Percentiles rank a stretch among this genome's conserved stretches.
phyloP scores from a whole-genome alignment of 2,113 vertebrate genomes.

The Hypanus sabinus region DNA sequence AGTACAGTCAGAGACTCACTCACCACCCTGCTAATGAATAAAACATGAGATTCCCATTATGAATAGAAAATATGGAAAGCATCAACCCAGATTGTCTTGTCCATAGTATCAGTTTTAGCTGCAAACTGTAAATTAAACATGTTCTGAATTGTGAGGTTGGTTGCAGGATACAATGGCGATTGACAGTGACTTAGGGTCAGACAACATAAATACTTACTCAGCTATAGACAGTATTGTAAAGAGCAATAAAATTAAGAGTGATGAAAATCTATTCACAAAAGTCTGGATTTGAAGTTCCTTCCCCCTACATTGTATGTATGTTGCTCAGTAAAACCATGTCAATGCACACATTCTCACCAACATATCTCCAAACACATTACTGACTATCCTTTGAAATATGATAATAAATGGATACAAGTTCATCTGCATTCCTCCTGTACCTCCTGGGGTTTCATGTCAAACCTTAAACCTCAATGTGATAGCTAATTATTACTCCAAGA shows the following conservation, averaged over 20 bases:
- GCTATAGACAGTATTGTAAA: not conserved
- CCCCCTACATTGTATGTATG: not conserved
- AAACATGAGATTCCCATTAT: no score
- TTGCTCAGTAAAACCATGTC: not conserved
- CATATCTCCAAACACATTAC: not conserved
- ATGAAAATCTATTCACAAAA: not conserved
- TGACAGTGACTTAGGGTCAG: not conserved
- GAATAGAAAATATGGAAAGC: not conserved
- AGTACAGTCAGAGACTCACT: not conserved
- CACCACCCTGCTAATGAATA: not conserved
- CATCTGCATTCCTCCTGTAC: not conserved
- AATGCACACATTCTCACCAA: no score
- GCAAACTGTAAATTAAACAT: not conserved
- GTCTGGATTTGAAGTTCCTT: not conserved
- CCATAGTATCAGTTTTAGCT: not conserved
- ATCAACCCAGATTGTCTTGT: not conserved
- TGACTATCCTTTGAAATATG: not conserved
- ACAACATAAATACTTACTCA: not conserved
- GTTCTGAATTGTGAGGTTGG: not conserved
- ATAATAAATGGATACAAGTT: not conserved
- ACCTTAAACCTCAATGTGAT: not conserved
- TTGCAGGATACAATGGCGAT: not conserved
- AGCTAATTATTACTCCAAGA: not conserved
- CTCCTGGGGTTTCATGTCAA: not conserved
- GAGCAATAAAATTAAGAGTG: not conserved